These are phyloP conservation scores for Archocentrus centrarchus DNA, from an alignment of 2,113 vertebrate species.

Conservation along the genomic window DNA sequence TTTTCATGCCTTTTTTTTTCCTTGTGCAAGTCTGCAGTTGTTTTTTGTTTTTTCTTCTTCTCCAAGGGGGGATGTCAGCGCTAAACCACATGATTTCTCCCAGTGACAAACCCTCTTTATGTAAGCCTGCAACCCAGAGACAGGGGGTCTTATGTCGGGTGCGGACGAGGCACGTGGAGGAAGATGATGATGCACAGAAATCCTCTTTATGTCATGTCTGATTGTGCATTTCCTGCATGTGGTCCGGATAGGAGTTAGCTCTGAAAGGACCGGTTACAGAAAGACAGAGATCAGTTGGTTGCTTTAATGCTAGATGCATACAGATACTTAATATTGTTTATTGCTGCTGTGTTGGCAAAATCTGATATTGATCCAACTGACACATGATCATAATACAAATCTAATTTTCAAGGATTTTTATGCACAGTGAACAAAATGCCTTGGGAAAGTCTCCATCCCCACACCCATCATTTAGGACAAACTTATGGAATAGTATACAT, in stretches of 20 bases:
- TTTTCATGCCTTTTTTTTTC: slow-evolving; percentile 46
- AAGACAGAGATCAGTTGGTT: neutral
- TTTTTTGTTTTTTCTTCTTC: neutral
- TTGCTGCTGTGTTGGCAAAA: neutral
- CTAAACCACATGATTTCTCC: slow-evolving; percentile 55
- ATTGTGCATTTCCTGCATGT: neutral
- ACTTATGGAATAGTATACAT: too few species aligned
- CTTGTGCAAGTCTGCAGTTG: slow-evolving; percentile 41
- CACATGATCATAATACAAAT: neutral
- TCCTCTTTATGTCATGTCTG: slow-evolving; percentile 21
- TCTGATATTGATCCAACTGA: neutral
- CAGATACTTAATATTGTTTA: neutral
- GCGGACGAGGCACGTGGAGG: slow-evolving; percentile 33
- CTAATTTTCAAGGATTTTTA: neutral
- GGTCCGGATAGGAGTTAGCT: neutral
- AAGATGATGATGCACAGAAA: slow-evolving; percentile 43
- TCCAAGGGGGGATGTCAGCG: slow-evolving; percentile 30
- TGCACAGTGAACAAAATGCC: neutral
- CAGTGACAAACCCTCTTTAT: slow-evolving; percentile 64
- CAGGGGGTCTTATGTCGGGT: slow-evolving; percentile 30
- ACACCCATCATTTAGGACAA: neutral
- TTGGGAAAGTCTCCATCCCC: neutral
- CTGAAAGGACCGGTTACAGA: neutral
- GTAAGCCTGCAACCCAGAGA: slow-evolving; percentile 32
- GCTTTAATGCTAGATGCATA: neutral